A percentile compares a stretch with the other conserved stretches of the same genome.
Conservation (phyloP, 2,113 vertebrate species). For the Alethe diademata region DNA sequence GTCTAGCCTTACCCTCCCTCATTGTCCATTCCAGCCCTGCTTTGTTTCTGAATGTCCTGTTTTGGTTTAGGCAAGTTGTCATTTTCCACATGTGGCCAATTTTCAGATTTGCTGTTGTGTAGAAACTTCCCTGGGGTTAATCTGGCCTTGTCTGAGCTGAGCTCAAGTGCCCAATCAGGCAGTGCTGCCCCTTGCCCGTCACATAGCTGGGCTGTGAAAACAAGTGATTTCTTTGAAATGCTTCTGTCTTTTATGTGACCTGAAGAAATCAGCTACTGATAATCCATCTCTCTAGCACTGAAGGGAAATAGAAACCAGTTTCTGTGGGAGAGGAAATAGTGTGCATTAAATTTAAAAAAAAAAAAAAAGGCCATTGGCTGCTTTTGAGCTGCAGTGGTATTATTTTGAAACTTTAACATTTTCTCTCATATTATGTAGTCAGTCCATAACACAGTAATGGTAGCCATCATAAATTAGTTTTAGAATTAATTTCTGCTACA, state of each 20-base stretch:
- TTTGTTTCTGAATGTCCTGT: neutral
- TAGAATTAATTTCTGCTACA: neutral
- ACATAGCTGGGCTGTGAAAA: neutral
- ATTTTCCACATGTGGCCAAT: rapidly evolving
- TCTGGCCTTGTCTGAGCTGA: neutral
- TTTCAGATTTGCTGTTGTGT: neutral
- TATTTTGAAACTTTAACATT: neutral
- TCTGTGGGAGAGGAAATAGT: constrained; percentile 18
- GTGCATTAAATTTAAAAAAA: neutral
- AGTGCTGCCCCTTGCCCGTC: neutral
- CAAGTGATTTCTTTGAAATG: constrained; percentile 42
- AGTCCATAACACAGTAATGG: rapidly evolving
- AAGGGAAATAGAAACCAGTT: constrained; percentile 53
- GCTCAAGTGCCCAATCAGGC: neutral
- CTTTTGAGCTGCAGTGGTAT: neutral
- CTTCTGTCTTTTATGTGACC: neutral
- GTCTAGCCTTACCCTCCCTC: neutral
- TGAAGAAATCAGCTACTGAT: neutral
- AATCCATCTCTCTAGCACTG: constrained; percentile 6
- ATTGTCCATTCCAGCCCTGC: neutral
- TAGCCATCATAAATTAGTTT: neutral
- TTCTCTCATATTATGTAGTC: neutral
- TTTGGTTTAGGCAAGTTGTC: neutral
- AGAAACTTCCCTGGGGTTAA: neutral
- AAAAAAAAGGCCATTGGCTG: rapidly evolving